phyloP scores from a whole-genome alignment of 2,888 invertebrate species.

The Andrena marginata region DNA sequence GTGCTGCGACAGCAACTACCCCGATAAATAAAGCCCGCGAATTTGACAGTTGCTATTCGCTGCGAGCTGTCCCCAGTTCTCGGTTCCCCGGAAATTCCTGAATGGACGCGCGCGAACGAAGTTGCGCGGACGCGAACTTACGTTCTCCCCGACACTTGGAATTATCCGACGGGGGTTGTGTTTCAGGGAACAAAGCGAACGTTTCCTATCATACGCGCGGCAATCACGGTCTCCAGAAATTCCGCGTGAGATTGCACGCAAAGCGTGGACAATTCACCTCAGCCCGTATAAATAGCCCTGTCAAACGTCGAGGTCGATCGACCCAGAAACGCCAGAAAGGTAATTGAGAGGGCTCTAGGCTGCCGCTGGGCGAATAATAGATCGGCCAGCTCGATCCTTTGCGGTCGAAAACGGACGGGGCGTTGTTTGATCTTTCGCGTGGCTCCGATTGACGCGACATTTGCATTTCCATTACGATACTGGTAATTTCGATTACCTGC shows the following conservation, averaged over 20 bases:
- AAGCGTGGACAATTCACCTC: slow-evolving; percentile 40
- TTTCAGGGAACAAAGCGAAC: not conserved
- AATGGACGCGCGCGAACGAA: slow-evolving; percentile 22
- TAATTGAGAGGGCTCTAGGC: slow-evolving; percentile 52
- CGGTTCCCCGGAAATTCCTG: not conserved
- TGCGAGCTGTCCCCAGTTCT: slow-evolving; percentile 21
- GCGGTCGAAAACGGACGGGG: slow-evolving; percentile 16
- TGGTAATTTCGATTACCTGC: slow-evolving; percentile 36
- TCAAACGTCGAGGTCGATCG: slow-evolving; percentile 57
- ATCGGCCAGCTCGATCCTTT: slow-evolving; percentile 37
- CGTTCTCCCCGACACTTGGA: too few species aligned
- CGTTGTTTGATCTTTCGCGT: slow-evolving; percentile 54
- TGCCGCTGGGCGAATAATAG: slow-evolving; percentile 43
- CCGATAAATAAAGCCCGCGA: slow-evolving; percentile 51
- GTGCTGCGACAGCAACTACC: slow-evolving; percentile 11
- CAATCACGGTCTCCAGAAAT: not conserved
- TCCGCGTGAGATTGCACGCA: not conserved
- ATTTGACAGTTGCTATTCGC: slow-evolving; percentile 30
- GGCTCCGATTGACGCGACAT: slow-evolving; percentile 37
- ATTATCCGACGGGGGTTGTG: too few species aligned
- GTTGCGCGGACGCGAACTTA: slow-evolving; percentile 7
- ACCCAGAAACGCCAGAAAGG: slow-evolving; percentile 53
- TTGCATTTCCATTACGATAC: slow-evolving; percentile 55
- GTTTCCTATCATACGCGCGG: not conserved
- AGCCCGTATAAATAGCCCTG: slow-evolving; percentile 44